Evolutionary conservation across 1,140 invertebrate species (phyloP).

Genomic region (Harpegnathos saltator): DNA sequence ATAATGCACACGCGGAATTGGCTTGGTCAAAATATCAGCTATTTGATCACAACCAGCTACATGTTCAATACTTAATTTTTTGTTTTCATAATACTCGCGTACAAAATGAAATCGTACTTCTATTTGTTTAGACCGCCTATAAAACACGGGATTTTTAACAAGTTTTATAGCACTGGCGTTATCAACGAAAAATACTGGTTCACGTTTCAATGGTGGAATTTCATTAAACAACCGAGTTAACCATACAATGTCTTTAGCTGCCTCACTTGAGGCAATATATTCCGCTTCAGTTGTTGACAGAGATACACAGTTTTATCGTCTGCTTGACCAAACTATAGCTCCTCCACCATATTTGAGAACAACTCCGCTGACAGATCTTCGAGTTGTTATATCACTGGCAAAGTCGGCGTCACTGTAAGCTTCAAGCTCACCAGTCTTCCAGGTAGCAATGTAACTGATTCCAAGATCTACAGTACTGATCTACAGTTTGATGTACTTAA

Average conservation of each 20-base stretch:
- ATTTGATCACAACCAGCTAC: background rate
- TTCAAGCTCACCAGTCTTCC: background rate
- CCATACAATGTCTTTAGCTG: background rate
- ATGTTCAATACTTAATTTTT: background rate
- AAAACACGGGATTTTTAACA: background rate
- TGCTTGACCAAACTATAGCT: no score
- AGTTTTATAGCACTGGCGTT: slow-evolving; percentile 5
- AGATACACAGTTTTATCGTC: no score
- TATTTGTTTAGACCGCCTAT: background rate
- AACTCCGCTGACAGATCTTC: no score
- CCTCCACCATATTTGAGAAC: no score
- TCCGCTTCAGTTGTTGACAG: no score
- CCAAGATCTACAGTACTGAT: no score
- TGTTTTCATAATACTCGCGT: background rate
- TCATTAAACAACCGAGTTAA: background rate
- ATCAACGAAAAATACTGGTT: background rate
- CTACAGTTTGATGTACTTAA: no score
- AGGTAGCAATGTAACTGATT: no score
- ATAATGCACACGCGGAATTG: background rate
- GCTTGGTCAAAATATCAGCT: background rate
- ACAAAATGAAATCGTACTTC: background rate
- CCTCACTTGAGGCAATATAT: no score
- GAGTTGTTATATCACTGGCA: no score
- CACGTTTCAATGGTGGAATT: background rate
- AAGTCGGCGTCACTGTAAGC: background rate